These are phyloP conservation scores for Orestias chungarensis DNA, from an alignment of 2,797 vertebrate genomes.

Conservation along the genomic window DNA sequence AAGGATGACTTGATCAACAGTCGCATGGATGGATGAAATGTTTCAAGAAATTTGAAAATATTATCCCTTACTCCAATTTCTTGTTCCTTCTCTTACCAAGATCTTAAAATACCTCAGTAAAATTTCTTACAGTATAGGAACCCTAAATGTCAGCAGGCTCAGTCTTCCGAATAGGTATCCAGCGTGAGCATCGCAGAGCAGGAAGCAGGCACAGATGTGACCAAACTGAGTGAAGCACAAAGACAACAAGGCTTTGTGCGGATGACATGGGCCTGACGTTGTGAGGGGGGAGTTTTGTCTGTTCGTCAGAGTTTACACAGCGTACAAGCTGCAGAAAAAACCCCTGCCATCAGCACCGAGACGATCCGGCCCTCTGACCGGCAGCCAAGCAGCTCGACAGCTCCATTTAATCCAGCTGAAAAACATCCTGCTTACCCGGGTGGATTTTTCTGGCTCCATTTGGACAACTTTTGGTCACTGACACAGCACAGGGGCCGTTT, in stretches of 20 bases:
- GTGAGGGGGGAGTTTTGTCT: constrained; percentile 25
- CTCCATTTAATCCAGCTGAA: constrained; percentile 66
- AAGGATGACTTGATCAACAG: neutral
- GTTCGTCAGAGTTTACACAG: constrained; percentile 40
- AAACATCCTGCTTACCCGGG: constrained; percentile 53
- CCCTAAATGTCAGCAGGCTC: neutral
- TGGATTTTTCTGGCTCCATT: constrained; percentile 29
- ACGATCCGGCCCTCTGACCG: constrained; percentile 41
- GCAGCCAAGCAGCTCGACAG: constrained; percentile 54
- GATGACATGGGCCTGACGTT: constrained; percentile 15
- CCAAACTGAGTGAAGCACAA: constrained; percentile 6
- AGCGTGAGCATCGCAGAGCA: constrained; percentile 12
- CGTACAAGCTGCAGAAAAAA: constrained; percentile 44
- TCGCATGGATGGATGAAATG: neutral
- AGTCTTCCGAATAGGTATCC: neutral
- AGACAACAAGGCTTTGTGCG: constrained; percentile 24
- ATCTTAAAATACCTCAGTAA: neutral
- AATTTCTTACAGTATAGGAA: neutral
- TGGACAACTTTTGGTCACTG: constrained; percentile 29
- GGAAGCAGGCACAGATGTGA: constrained; percentile 16
- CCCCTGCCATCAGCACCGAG: constrained; percentile 49
- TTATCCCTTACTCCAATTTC: neutral
- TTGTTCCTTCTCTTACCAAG: neutral
- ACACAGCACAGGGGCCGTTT: constrained; percentile 13
- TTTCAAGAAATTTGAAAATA: neutral